Conservation (phyloP, 2,888 invertebrate genomes). For the Eupithecia inturbata region DNA sequence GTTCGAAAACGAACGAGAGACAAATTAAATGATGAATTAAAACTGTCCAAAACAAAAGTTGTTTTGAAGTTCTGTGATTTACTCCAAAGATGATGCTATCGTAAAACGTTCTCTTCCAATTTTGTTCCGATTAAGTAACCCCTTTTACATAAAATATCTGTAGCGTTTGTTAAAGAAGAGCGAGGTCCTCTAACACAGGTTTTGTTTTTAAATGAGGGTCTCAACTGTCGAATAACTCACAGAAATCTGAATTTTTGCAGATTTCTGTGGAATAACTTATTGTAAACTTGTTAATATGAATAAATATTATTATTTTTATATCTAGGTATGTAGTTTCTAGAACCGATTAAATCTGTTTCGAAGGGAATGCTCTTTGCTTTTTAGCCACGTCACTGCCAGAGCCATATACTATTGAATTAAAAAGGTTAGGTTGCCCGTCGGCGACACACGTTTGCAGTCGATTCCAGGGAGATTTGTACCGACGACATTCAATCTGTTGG, state of each 20-base stretch:
- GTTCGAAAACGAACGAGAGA: too few relatives aligned
- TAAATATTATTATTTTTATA: too few relatives aligned
- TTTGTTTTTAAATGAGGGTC: too few relatives aligned
- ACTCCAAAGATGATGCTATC: background rate
- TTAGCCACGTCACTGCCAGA: slow-evolving; percentile 7
- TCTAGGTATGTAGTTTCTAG: background rate
- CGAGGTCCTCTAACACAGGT: too few relatives aligned
- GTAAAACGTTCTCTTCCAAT: too few relatives aligned
- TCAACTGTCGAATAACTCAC: too few relatives aligned
- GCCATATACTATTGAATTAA: slow-evolving; percentile 28
- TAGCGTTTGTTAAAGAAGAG: too few relatives aligned
- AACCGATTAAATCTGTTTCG: background rate
- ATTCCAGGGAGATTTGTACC: slow-evolving; percentile 18
- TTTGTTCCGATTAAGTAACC: background rate
- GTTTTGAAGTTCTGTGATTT: background rate
- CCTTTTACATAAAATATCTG: background rate
- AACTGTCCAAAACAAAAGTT: background rate
- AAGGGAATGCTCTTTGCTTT: background rate
- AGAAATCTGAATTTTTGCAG: too few relatives aligned
- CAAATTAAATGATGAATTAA: background rate
- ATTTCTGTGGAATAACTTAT: too few relatives aligned
- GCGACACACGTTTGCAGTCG: slow-evolving; percentile 24
- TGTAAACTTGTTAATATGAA: too few relatives aligned
- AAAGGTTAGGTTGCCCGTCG: slow-evolving; percentile 24
- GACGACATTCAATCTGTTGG: slow-evolving; percentile 17